phyloP scores from a whole-genome alignment of 53 echinoderm and acorn worm genomes.

The Astropecten irregularis region DNA sequence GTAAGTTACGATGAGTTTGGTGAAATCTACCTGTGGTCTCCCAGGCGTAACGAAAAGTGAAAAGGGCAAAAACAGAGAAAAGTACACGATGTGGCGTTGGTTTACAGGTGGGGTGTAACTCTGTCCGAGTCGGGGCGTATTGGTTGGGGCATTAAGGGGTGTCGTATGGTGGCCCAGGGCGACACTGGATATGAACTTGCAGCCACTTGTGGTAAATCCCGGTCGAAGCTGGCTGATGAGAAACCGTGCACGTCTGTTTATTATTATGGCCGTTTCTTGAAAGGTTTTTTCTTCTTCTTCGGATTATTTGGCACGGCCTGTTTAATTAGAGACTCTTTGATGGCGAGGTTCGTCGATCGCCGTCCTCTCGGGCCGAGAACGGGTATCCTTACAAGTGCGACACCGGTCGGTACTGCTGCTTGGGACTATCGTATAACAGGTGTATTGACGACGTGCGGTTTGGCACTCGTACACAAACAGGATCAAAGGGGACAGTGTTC shows the following conservation, averaged over 20 bases:
- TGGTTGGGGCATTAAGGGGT: background rate
- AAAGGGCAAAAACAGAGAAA: background rate
- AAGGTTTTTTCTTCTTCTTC: too few relatives aligned
- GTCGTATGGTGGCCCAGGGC: background rate
- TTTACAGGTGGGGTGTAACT: background rate
- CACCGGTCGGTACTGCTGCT: background rate
- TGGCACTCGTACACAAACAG: background rate
- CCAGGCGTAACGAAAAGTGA: background rate
- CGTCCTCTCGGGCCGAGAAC: background rate
- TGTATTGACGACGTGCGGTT: background rate
- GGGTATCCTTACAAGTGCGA: conserved; percentile 3
- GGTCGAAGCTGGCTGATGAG: background rate
- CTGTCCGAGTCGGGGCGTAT: background rate
- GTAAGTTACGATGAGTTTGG: too few relatives aligned
- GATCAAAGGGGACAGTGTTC: too few relatives aligned
- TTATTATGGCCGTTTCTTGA: too few relatives aligned
- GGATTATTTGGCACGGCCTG: too few relatives aligned
- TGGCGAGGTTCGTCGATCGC: background rate
- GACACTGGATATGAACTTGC: background rate
- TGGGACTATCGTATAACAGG: too few relatives aligned
- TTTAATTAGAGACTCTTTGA: conserved; percentile 18
- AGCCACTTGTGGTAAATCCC: background rate
- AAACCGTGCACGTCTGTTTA: too few relatives aligned
- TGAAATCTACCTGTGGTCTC: too few relatives aligned
- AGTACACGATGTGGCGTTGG: background rate